Evolutionary conservation across 1,140 invertebrate species (phyloP), one percentile per base, ranked within the genome.

Genomic region (Aradophagus sp.): DNA sequence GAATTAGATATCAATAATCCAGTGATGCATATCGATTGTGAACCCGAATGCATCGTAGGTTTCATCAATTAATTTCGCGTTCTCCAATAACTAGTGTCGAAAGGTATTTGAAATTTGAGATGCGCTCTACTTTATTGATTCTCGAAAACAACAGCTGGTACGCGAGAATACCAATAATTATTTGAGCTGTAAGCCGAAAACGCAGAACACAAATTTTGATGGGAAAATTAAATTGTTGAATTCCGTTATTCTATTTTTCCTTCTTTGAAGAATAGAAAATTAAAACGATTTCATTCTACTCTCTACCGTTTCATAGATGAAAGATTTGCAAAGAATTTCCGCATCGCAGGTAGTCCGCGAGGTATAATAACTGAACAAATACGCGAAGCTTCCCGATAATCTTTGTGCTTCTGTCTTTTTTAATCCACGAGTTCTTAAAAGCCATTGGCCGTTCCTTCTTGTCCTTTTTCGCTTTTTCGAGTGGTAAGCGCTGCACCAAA

Each of bases 291-390:
- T n/a, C n/a, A n/a, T n/a, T n/a, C n/a, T n/a, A n/a, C n/a, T n/a
- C n/a, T n/a, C 11, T 5, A 29, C 10, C 20, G 20, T 8, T 23
- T 23, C 20, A 23, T 23, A 23, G 20, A 8, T 8, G 20, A 23
- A 38, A 15, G 29, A 34, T 23, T 27, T 34, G 17, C 44, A 39
- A 35, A 7, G 31, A 19, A 42, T 48, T 50, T 47, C 15, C 42
- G 12, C 8, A 6, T 10, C 14, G 34, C 23, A 27, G 14, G 56
- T 50, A 61, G 29, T 31, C 71, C 67, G 61, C 76, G 77, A 78
- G 78, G 10, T 76, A 80, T 81, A 81, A 84, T 81, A 79, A 81
- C 80, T 79, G 79, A 82, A 82, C 77, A 83, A 42, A 58, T 36
- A 66, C 42, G 31, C 32, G 44, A 52, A 42, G 29, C 11, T 31